A percentile compares a stretch with the other conserved stretches of the same genome.
Conservation (phyloP, 2,888 invertebrate species). For the Diachrysia chrysitis region DNA sequence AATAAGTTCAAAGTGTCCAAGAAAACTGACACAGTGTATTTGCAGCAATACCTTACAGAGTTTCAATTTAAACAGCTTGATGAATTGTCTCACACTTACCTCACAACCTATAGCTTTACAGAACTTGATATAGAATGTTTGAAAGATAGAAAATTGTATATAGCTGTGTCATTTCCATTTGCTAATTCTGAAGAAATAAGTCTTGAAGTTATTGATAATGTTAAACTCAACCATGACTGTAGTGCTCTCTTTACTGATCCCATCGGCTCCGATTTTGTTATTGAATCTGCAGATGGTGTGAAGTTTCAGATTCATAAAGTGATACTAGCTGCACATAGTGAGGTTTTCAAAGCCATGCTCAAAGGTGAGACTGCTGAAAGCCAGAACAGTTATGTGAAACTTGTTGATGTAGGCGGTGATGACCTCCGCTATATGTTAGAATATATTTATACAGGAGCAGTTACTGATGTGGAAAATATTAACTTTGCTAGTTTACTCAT, state of each 20-base stretch:
- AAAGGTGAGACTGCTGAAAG: constrained; percentile 83
- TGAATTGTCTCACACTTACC: constrained; percentile 50
- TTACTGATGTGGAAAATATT: constrained; percentile 71
- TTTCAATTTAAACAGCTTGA: constrained; percentile 63
- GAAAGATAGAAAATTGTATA: constrained; percentile 73
- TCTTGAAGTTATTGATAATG: constrained; percentile 61
- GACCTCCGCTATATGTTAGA: constrained; percentile 77
- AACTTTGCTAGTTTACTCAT: constrained; percentile 76
- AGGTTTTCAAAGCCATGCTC: constrained; percentile 85
- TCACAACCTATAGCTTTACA: constrained; percentile 78
- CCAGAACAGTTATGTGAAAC: constrained; percentile 76
- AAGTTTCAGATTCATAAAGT: constrained; percentile 79
- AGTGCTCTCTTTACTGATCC: constrained; percentile 74
- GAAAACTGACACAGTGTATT: constrained; percentile 67
- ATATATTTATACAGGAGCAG: constrained; percentile 80
- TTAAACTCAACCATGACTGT: constrained; percentile 74
- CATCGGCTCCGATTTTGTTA: constrained; percentile 78
- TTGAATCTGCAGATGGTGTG: constrained; percentile 79
- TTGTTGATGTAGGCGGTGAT: constrained; percentile 76
- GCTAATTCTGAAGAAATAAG: constrained; percentile 51
- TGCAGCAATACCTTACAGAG: constrained; percentile 66
- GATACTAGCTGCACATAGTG: constrained; percentile 77
- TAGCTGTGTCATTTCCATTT: constrained; percentile 68
- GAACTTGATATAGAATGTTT: constrained; percentile 75
- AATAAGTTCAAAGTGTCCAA: constrained; percentile 70